Percentiles rank a stretch among this genome's conserved stretches.
These are phyloP conservation scores for Notiomystis cincta DNA, from an alignment of 2,113 vertebrate species.

Conservation along the genomic window DNA sequence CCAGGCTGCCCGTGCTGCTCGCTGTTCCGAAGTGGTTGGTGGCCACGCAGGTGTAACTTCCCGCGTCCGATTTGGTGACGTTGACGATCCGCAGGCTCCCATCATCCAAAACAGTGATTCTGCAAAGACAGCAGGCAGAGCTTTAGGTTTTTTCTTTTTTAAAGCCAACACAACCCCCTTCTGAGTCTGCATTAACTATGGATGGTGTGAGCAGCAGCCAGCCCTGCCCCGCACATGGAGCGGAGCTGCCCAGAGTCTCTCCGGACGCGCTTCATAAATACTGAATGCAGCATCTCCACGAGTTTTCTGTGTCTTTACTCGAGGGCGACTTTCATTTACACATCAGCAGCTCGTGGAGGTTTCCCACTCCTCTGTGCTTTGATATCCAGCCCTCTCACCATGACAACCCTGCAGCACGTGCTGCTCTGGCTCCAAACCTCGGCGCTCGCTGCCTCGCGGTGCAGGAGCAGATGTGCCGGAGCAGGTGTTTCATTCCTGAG, in stretches of 20 bases:
- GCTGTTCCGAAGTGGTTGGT: constrained; percentile 92
- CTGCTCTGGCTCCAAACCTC: not conserved
- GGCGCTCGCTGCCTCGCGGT: rapidly evolving
- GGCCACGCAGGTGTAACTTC: constrained; percentile 89
- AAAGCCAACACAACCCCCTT: not conserved
- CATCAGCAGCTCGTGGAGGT: not conserved
- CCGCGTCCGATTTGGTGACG: constrained; percentile 84
- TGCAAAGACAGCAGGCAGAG: constrained; percentile 55
- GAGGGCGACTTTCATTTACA: not conserved
- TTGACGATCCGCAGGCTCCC: constrained; percentile 91
- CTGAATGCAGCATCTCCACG: not conserved
- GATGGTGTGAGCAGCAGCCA: not conserved
- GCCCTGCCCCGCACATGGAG: not conserved
- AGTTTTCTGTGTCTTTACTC: not conserved
- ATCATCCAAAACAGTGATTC: constrained; percentile 82
- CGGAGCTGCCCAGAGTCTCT: not conserved
- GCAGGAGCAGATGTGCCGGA: not conserved
- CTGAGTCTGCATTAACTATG: not conserved
- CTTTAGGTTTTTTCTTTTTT: rapidly evolving
- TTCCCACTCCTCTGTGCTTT: not conserved
- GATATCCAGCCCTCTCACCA: not conserved
- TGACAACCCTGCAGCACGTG: not conserved
- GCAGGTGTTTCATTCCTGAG: not conserved
- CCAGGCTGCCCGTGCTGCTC: constrained; percentile 87
- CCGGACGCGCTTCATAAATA: not conserved